Percentiles rank a stretch among this genome's conserved stretches.
These are phyloP conservation scores for Sebastes aleutianus DNA, from an alignment of 2,797 vertebrate genomes.

Conservation along the genomic window DNA sequence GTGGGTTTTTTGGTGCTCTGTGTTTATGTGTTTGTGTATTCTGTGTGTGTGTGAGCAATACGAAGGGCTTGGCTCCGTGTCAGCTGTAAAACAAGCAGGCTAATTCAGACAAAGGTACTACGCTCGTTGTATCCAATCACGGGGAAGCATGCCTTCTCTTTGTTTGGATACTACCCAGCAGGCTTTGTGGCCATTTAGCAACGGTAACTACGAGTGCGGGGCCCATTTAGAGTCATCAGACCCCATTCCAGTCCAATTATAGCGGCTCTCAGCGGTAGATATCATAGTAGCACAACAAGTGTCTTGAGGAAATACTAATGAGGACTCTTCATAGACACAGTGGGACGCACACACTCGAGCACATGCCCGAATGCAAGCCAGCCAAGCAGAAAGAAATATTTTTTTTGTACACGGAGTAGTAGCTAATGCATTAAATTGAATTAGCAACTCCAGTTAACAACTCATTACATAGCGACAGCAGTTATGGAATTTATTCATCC, in stretches of 20 bases:
- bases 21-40: not conserved
- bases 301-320: conserved; percentile 60
- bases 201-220: conserved; percentile 34
- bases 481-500: conserved; percentile 52
- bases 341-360: not conserved
- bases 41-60: not conserved
- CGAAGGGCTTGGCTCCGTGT: conserved; percentile 11
- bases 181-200: conserved; percentile 48
- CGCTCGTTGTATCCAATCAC: conserved; percentile 9
- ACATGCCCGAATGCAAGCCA: conserved; percentile 32
- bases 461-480: conserved; percentile 55
- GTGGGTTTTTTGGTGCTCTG: not conserved
- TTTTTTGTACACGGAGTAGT: conserved; percentile 11
- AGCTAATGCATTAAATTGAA: conserved; percentile 61
- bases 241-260: conserved; percentile 60
- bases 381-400: conserved; percentile 28
- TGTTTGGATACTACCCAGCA: conserved; percentile 45
- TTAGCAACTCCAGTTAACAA: conserved; percentile 62
- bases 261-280: conserved; percentile 36
- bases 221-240: conserved; percentile 62
- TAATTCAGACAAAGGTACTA: conserved; percentile 32
- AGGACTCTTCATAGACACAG: conserved; percentile 51
- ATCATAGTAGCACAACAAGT: conserved; percentile 53
- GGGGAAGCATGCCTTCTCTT: conserved; percentile 1
- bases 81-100: conserved; percentile 31